Percentiles rank a stretch among this genome's conserved stretches.
phyloP scores from a whole-genome alignment of 2,888 invertebrate genomes.

The Lycophotia porphyrea region DNA sequence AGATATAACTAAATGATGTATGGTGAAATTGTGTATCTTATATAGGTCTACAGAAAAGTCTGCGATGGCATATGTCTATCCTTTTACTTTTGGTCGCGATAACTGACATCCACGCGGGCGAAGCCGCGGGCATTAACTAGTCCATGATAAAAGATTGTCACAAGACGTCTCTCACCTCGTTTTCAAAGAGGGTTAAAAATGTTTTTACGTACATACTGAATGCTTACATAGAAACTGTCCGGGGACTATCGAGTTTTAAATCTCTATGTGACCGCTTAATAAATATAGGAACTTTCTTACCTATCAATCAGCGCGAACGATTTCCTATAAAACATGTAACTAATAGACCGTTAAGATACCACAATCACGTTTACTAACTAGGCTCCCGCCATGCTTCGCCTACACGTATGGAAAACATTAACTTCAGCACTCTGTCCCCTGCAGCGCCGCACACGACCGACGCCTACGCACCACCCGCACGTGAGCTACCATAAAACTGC shows the following conservation, averaged over 20 bases:
- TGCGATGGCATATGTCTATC: no score
- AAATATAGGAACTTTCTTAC: background rate
- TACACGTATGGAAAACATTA: slow-evolving; percentile 49
- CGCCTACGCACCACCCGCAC: slow-evolving; percentile 61
- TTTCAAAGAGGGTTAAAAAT: background rate
- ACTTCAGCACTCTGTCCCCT: slow-evolving; percentile 45
- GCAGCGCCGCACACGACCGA: slow-evolving; percentile 52
- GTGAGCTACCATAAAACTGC: slow-evolving; percentile 57
- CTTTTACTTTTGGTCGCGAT: no score
- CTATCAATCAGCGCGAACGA: background rate
- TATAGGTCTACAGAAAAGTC: no score
- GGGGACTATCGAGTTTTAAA: background rate
- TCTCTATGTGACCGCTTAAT: background rate
- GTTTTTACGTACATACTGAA: no score
- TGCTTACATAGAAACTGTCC: background rate
- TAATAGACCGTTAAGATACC: slow-evolving; percentile 24
- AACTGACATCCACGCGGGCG: no score
- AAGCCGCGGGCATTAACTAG: no score
- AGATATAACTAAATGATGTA: no score
- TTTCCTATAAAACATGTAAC: slow-evolving; percentile 40
- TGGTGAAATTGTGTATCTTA: no score
- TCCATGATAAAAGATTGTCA: background rate
- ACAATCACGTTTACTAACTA: slow-evolving; percentile 48
- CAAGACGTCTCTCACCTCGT: background rate
- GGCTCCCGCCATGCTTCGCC: slow-evolving; percentile 27